Evolutionary conservation across 2,888 invertebrate genomes (phyloP), one percentile per base, ranked within the genome.

Genomic region (Eueremaeus valkanovi): DNA sequence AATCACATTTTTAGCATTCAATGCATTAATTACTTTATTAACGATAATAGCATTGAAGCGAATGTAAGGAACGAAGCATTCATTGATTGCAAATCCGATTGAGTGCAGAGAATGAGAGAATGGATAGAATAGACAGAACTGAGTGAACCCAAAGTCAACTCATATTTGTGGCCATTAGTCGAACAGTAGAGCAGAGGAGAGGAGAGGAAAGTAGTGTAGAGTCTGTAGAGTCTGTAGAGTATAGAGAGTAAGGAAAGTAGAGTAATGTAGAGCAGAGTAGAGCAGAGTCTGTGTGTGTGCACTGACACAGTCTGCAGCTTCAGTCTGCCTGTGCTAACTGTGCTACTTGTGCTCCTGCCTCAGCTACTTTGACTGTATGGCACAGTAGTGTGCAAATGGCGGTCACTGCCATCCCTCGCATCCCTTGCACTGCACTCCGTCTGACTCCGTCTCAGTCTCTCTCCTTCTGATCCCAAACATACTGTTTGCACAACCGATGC

Each of bases 361-460:
- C n/a, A n/a, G n/a, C n/a, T n/a, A n/a, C 45, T 16, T 16, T 45
- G 45, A 8, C 36, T 36, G 36, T 16, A 45, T 11, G 9, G 45
- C n/a, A n/a, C 33, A 21, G n/a, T 63, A 9, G 42, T 70, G 42
- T 42, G 70, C 45, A 70, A 70, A 70, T 70, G 70, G 70, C 70
- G 42, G 70, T 70, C 66, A 66, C 16, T 58, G 58, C 21, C 63
- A 36, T n/a, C 33, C 18, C 61, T 33, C 29, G 27, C 58, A 24
- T 27, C 58, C 21, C 27, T 16, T 27, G n/a, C 58, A n/a, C n/a
- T n/a, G 13, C 58, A 58, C 27, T 27, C 29, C n/a, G 8, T 27
- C 58, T 61, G 1, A 61, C 31, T 24, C 55, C 24, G 27, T 55
- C 27, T 55, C 51, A 51, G 45, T 11, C n/a, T 21, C 51, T 51